Evolutionary conservation across 1,140 invertebrate genomes (phyloP), one percentile per base, ranked within the genome.

Genomic region (Pinna nobilis): DNA sequence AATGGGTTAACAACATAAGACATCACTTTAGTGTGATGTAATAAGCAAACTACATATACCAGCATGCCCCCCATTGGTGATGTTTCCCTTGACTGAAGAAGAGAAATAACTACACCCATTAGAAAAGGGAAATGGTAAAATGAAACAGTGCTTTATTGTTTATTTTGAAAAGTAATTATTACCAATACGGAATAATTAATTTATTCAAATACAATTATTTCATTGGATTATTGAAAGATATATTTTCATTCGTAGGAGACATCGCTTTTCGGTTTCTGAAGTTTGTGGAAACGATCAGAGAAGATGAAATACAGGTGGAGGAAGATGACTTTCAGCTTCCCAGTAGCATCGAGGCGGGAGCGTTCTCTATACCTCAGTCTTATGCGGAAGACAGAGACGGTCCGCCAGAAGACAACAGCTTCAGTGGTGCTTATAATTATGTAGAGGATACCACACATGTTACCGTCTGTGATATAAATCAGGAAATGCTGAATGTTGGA

Each of bases 381-480:
- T 20, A 57, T 37, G 39, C 41, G 5, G 35, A 63, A 23, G 55
- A 57, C 23, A 23, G 70, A 32, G 30, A 25, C 18, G 13, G n/a
- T n/a, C n/a, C n/a, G n/a, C n/a, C n/a, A n/a, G 55, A 59, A 33
- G 30, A 59, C 18, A 32, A 33, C 33, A 6, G 32, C 7, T 28
- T 5, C 32, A 25, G 33, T 25, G 55, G 37, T 59, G 33, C 37
- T 35, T 59, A 15, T 6, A 20, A 28, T 30, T 35, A 49, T 41
- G 41, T 47, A 71, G 50, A 44, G 7, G 32, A 55, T 20, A 47
- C 49, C 15, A 77, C 74, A 59, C 82, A 88, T 79, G 90, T 98
- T n/a, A 97, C 95, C 13, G 93, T 99, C 1, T 94, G 93, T 85
- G 98, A 99, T 89, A 98, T 99, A 49, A 99, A 99, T 90, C 90